Evolutionary conservation across 1,140 invertebrate genomes (phyloP).

Genomic region (Chrysomallon squamiferum): DNA sequence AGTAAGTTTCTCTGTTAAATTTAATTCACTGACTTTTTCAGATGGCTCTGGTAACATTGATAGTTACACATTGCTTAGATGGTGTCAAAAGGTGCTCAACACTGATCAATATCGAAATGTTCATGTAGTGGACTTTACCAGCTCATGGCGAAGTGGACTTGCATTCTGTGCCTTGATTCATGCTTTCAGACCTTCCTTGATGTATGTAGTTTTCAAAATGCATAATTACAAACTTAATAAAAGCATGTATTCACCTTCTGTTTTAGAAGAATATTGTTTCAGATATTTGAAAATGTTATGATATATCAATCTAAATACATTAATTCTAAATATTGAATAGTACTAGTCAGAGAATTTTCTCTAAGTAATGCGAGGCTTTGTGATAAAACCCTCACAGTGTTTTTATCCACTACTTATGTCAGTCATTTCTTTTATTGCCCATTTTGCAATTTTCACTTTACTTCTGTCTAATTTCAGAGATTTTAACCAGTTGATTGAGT

Average conservation of each 20-base stretch:
- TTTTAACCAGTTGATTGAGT: conserved; percentile 71
- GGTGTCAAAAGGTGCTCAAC: conserved; percentile 78
- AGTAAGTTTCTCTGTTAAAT: no score
- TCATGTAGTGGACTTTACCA: conserved; percentile 73
- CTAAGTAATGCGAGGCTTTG: no score
- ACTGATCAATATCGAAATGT: conserved; percentile 68
- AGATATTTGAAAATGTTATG: not conserved
- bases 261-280: conserved; percentile 2
- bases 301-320: no score
- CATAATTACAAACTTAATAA: not conserved
- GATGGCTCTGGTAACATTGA: conserved; percentile 44
- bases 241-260: not conserved
- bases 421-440: no score
- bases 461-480: no score
- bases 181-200: conserved; percentile 86
- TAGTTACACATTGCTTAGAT: conserved; percentile 75
- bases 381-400: no score
- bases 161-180: conserved; percentile 84
- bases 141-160: conserved; percentile 78
- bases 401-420: no score
- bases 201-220: conserved; percentile 61
- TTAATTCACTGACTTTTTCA: no score
- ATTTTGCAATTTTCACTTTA: no score
- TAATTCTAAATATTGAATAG: no score
- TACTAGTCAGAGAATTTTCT: no score